Conservation (phyloP, 2,797 vertebrate species). For the Anguilla marmorata region DNA sequence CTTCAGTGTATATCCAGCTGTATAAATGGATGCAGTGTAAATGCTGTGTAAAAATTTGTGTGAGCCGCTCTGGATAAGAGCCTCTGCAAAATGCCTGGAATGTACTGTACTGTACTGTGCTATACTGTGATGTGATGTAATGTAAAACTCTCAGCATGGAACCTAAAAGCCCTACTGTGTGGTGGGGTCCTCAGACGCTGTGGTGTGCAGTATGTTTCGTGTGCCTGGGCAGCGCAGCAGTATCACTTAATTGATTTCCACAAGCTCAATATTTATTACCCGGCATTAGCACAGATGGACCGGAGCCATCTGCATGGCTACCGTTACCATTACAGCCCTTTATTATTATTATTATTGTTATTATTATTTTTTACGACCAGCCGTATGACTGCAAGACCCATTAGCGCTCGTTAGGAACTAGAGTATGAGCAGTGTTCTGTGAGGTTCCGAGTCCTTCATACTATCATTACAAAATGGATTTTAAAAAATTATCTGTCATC, state of each 20-base stretch:
- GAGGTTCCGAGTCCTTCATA: neutral
- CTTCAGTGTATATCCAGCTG: too few species aligned
- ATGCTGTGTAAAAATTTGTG: too few species aligned
- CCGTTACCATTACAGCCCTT: neutral
- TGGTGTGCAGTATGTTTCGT: neutral
- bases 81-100: too few species aligned
- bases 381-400: neutral
- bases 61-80: too few species aligned
- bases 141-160: too few species aligned
- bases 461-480: neutral
- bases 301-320: neutral
- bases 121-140: too few species aligned
- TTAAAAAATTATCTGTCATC: neutral
- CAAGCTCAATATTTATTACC: slow-evolving; percentile 16
- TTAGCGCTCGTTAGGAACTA: neutral
- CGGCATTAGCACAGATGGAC: slow-evolving; percentile 5
- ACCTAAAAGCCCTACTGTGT: neutral
- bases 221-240: neutral
- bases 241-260: slow-evolving; percentile 17
- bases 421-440: neutral
- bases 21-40: too few species aligned
- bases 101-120: too few species aligned
- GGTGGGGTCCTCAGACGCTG: neutral
- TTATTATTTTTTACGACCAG: neutral
- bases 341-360: too few species aligned